Evolutionary conservation across 2,113 vertebrate genomes (phyloP), one percentile per base, ranked within the genome.

Genomic region (Pelvicachromis taeniatus): DNA sequence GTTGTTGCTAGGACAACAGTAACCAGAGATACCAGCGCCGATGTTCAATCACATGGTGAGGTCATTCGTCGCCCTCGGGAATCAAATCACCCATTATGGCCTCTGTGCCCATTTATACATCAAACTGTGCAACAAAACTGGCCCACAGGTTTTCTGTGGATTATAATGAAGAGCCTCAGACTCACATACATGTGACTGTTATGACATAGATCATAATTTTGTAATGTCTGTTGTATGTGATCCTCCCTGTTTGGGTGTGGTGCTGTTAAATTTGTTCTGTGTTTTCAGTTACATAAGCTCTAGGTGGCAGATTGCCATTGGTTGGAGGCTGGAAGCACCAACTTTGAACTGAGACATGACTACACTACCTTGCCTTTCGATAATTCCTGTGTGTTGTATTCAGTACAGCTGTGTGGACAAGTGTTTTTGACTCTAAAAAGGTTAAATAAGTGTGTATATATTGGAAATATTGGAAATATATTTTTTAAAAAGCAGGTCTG

Each of bases 11-110:
- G 38, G 86, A 88, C 87, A 45, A 94, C 88, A 4, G 92, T 93
- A 94, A 94, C 94, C 89, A 89, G 90, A 94, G 94, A 93, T 91
- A 92, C 89, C 33, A 7, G 42, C 55, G 33, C 61, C 87, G 83
- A 84, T 88, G 86, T 86, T 91, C 88, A 90, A 68, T 93, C 88
- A 81, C 91, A 93, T 23, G 26, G 87, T 91, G 92, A 95, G 92
- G 93, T 94, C 89, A 93, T 61, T 65, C 68, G 56, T 89, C 91
- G 78, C 91, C 79, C 87, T 80, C 56, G 35, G 79, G 82, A 93
- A 89, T 87, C 88, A 92, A 88, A 90, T 92, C 85, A 82, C 52
- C 80, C 58, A 79, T 90, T 80, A 83, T 81, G 81, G 78, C 26
- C 52, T 56, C 45, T 19, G 63, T 78, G 80, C 17, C 21, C 58